phyloP scores from a whole-genome alignment of 64 coral and sea anemone genomes.

The Acropora tenuis region DNA sequence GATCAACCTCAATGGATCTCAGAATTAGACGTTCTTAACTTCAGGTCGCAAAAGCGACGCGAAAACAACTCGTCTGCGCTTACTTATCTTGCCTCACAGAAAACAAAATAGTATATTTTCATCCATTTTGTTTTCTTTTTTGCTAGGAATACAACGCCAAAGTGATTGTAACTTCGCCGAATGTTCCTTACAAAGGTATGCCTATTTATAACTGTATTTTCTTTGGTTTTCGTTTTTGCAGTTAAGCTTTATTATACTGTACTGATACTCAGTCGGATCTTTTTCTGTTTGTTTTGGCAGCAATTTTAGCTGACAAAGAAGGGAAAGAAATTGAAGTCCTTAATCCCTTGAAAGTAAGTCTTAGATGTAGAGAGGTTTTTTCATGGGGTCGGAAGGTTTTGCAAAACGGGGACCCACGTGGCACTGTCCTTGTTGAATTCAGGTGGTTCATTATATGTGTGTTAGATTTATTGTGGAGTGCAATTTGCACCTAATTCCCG shows the following conservation, averaged over 20 bases:
- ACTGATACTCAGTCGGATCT: not conserved
- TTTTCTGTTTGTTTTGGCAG: conserved; percentile 38
- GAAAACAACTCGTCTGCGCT: too few species aligned
- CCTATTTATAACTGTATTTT: not conserved
- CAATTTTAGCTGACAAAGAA: conserved; percentile 65
- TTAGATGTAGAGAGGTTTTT: not conserved
- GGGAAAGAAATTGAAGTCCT: conserved; percentile 69
- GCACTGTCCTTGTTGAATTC: not conserved
- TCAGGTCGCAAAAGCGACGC: too few species aligned
- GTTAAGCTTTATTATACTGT: not conserved
- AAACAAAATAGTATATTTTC: not conserved
- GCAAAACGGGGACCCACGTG: not conserved
- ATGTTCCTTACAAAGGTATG: conserved; percentile 97
- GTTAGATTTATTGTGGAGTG: too few species aligned
- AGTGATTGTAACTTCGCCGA: conserved; percentile 90
- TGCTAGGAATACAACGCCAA: conserved; percentile 85
- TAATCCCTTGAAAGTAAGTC: conserved; percentile 80
- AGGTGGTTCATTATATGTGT: too few species aligned
- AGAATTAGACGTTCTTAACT: too few species aligned
- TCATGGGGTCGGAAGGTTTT: not conserved
- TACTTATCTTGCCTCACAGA: not conserved
- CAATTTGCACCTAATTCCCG: too few species aligned
- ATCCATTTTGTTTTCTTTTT: not conserved
- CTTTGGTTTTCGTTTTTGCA: not conserved
- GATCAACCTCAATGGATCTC: too few species aligned